Conservation (phyloP, 2,888 invertebrate species). For the Crossocerus cetratus region DNA sequence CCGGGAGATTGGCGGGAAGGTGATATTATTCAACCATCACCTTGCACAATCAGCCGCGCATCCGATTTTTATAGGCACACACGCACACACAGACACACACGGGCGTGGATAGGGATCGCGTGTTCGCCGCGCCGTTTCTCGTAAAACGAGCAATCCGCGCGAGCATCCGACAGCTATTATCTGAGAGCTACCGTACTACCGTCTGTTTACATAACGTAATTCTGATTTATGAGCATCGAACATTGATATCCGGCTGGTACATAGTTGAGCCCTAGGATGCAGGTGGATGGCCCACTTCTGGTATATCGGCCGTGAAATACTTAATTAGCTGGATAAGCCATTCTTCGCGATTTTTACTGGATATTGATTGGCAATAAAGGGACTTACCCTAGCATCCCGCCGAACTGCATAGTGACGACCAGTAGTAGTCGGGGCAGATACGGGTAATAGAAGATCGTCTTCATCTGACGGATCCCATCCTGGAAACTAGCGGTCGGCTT, state of each 20-base stretch:
- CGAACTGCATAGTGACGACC: constrained; percentile 82
- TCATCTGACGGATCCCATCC: constrained; percentile 81
- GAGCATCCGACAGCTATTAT: background rate
- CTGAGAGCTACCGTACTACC: background rate
- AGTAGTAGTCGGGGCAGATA: constrained; percentile 81
- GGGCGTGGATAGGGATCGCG: no score
- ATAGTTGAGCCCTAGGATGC: no score
- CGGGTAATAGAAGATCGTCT: constrained; percentile 82
- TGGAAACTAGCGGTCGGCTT: background rate
- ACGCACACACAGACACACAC: background rate
- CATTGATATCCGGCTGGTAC: no score
- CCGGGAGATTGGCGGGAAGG: constrained; percentile 9
- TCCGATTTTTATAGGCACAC: constrained; percentile 25
- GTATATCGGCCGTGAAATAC: background rate
- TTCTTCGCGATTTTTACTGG: background rate
- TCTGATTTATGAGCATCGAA: constrained; percentile 21
- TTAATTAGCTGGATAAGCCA: background rate
- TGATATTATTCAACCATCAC: constrained; percentile 24
- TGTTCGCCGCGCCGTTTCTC: constrained; percentile 21
- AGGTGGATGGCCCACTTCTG: background rate
- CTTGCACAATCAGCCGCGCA: constrained; percentile 13
- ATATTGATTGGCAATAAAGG: background rate
- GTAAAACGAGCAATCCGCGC: constrained; percentile 15
- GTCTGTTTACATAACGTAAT: constrained; percentile 15
- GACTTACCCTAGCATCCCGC: constrained; percentile 82